These are phyloP conservation scores for Falco biarmicus DNA, from an alignment of 2,797 vertebrate species.

Conservation along the genomic window DNA sequence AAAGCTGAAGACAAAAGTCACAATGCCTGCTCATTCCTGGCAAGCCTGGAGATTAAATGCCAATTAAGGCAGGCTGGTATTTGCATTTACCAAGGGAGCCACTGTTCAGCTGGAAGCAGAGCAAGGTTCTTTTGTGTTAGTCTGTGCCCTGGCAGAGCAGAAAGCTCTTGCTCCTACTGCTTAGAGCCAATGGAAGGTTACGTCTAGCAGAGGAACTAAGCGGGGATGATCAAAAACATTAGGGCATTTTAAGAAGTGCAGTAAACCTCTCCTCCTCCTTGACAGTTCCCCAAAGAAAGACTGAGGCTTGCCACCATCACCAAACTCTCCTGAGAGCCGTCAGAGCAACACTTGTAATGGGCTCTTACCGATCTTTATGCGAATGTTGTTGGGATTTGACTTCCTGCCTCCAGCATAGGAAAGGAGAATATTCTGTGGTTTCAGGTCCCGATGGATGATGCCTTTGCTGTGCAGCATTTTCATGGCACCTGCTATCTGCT, in stretches of 20 bases:
- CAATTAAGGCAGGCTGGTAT: background rate
- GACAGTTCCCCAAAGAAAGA: background rate
- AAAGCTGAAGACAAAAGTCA: background rate
- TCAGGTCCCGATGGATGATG: constrained; percentile 95
- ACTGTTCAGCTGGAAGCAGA: background rate
- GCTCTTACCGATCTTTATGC: constrained; percentile 91
- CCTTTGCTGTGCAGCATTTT: constrained; percentile 91
- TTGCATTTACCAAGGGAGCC: background rate
- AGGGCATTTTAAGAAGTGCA: background rate
- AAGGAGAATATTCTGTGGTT: constrained; percentile 96
- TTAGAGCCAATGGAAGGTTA: background rate
- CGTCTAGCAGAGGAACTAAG: background rate
- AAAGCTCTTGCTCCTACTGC: background rate
- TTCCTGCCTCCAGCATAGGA: constrained; percentile 86
- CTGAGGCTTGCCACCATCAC: background rate
- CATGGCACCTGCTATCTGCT: constrained; percentile 96
- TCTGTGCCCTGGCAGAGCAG: background rate
- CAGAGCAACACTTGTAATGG: rapidly evolving
- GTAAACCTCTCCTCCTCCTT: background rate
- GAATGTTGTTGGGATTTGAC: constrained; percentile 88
- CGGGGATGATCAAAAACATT: background rate
- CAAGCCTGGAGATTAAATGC: background rate
- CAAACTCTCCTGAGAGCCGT: background rate
- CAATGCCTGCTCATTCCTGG: background rate
- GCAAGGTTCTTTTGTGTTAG: background rate